Evolutionary conservation across 30 jellyfish, hydroid and myxozoan genomes (phyloP).

Genomic region (Hydra vulgaris): DNA sequence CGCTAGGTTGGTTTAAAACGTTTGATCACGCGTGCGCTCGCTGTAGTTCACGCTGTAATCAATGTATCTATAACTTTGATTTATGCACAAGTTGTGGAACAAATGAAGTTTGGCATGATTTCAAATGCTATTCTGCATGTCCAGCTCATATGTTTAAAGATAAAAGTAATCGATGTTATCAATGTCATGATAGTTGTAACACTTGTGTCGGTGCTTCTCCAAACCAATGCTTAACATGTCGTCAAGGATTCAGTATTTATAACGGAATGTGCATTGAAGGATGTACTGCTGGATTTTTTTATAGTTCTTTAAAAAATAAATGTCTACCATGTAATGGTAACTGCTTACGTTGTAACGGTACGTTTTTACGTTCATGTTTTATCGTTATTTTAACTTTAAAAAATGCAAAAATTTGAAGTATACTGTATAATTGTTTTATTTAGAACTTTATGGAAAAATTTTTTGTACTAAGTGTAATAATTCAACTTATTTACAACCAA

Average conservation of each 20-base stretch:
- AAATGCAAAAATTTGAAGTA: not conserved
- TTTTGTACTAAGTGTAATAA: conserved; percentile 20
- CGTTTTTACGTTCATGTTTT: not conserved
- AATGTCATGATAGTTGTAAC: conserved; percentile 44
- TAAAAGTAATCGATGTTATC: conserved; percentile 26
- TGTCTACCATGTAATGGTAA: conserved; percentile 17
- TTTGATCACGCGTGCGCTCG: conserved; percentile 45
- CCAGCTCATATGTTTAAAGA: conserved; percentile 32
- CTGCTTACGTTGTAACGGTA: conserved; percentile 33
- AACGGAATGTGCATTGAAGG: conserved; percentile 29
- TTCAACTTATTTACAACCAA: conserved; percentile 15
- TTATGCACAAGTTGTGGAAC: conserved; percentile 63
- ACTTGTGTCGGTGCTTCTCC: conserved; percentile 63
- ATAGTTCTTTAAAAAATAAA: not conserved
- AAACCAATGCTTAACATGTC: conserved; percentile 60
- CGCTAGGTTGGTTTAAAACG: conserved; percentile 30
- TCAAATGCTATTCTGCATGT: conserved; percentile 49
- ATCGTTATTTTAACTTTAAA: not conserved
- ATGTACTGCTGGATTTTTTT: conserved; percentile 19
- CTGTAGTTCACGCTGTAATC: conserved; percentile 58
- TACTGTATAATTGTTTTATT: not conserved
- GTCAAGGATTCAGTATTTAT: conserved; percentile 20
- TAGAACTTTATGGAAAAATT: not conserved
- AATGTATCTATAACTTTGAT: conserved; percentile 42
- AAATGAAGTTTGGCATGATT: conserved; percentile 52